Evolutionary conservation across 92 coral and sea anemone species (phyloP), one percentile per base, ranked within the genome.

Genomic region (Bergia sp.): DNA sequence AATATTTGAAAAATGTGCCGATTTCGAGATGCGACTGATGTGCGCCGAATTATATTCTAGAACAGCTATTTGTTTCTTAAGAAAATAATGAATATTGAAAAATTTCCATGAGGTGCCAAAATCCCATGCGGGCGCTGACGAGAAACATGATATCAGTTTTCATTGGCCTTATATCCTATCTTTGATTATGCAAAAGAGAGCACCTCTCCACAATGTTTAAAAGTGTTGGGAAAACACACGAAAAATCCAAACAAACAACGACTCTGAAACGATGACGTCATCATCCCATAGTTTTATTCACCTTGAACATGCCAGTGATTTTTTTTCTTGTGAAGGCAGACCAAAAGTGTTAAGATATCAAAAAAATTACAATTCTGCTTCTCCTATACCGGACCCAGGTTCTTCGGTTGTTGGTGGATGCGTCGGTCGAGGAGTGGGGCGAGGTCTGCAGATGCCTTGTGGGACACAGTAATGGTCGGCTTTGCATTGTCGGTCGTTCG

Each of bases 351-450:
- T 11, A n/a, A 74, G 39, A 5, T 36, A 21, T 12, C 4, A 7
- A 6, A 2, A 5, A 23, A 15, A 10, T 64, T n/a, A 65, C 16
- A 82, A 57, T 44, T 65, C 58, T 23, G 44, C 37, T 82, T 45
- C 58, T 7, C 53, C 86, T 29, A 82, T 5, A 66, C 86, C 86
- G 1, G 86, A 82, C 11, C 86, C 86, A 82, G 86, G 86, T 13
- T 66, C 86, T 20, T 82, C 86, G 41, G 86, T 82, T n/a, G 57
- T 29, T n/a, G 86, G 86, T 65, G 76, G 76, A 9, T 65, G 39
- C 37, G 86, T 82, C 3, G 86, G 86, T 21, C 7, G 36, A 21
- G 53, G 76, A 9, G 75, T 82, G 41, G 86, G 86, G 55, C 86
- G 86, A 65, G 76, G 86, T 21, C 58, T n/a, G 8, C 86, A 82